Evolutionary conservation across 1,140 invertebrate genomes (phyloP).

Genomic region (Drosophila miranda): DNA sequence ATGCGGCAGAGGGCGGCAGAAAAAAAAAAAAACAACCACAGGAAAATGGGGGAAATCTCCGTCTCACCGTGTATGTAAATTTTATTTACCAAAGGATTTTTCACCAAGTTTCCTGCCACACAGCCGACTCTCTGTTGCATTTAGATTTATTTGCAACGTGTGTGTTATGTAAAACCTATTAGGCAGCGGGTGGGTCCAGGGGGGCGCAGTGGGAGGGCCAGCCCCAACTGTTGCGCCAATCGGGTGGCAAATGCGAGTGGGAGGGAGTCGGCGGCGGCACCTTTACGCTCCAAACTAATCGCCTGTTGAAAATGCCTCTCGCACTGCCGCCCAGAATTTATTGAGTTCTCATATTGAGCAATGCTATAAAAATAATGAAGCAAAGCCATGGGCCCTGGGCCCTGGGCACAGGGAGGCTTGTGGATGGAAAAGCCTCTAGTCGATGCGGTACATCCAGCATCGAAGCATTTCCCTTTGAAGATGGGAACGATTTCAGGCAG

Average conservation of each 20-base stretch:
- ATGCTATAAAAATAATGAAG: conserved; percentile 77
- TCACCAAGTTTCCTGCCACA: conserved; percentile 64
- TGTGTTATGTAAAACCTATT: conserved; percentile 74
- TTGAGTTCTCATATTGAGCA: conserved; percentile 80
- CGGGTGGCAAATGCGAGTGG: background rate
- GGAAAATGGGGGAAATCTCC: conserved; percentile 2
- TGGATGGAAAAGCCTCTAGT: background rate
- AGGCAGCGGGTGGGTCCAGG: conserved; percentile 12
- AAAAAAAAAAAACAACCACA: background rate
- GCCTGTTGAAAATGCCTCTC: conserved; percentile 71
- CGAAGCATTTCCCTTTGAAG: background rate
- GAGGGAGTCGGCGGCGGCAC: background rate
- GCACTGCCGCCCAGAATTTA: conserved; percentile 64
- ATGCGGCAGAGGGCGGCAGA: conserved; percentile 17
- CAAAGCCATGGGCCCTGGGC: conserved; percentile 27
- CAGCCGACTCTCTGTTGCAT: conserved; percentile 46
- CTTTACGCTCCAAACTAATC: conserved; percentile 65
- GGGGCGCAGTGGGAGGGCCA: conserved; percentile 7
- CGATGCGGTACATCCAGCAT: conserved; percentile 7
- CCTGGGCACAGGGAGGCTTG: background rate
- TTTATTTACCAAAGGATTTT: conserved; percentile 79
- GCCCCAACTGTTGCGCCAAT: conserved; percentile 64
- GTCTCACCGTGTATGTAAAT: conserved; percentile 65
- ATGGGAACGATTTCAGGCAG: background rate
- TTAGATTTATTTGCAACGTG: conserved; percentile 62